These are phyloP conservation scores for Taenaris catops DNA, from an alignment of 2,888 invertebrate genomes.

Conservation along the genomic window DNA sequence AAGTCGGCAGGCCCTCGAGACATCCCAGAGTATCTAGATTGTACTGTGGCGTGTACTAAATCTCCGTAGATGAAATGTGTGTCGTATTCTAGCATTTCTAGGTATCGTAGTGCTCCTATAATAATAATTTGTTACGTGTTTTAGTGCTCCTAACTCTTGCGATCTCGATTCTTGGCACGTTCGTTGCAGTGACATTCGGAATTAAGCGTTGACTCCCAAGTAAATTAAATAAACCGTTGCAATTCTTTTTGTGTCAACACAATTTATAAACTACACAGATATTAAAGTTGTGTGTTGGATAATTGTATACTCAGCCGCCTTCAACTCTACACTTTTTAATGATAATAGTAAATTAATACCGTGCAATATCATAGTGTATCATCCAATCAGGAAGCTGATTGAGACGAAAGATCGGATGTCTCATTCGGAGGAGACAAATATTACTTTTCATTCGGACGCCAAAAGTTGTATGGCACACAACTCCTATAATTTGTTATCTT, in stretches of 20 bases:
- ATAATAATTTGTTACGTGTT: slow-evolving; percentile 29
- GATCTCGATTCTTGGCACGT: slow-evolving; percentile 15
- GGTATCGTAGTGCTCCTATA: slow-evolving; percentile 42
- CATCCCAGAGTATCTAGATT: neutral
- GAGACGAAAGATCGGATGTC: too few species aligned
- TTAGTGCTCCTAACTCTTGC: slow-evolving; percentile 19
- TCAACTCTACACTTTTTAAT: too few species aligned
- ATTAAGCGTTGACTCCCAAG: slow-evolving; percentile 2
- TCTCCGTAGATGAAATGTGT: slow-evolving; percentile 17
- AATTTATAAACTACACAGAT: neutral
- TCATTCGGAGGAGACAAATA: too few species aligned
- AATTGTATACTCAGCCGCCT: too few species aligned
- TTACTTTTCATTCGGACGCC: too few species aligned
- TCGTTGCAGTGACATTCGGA: slow-evolving; percentile 16
- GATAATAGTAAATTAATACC: too few species aligned
- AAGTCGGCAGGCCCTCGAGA: too few species aligned
- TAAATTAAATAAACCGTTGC: slow-evolving; percentile 7
- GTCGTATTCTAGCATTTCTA: slow-evolving; percentile 39
- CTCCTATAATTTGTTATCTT: too few species aligned
- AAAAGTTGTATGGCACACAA: too few species aligned
- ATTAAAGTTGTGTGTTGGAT: neutral
- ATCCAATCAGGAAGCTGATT: too few species aligned
- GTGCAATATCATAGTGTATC: too few species aligned
- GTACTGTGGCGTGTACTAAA: slow-evolving; percentile 8
- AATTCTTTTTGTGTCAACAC: neutral